Percentiles rank a stretch among this genome's conserved stretches.
These are phyloP conservation scores for Oryctolagus cuniculus DNA, from an alignment of 2,113 vertebrate species.

Conservation along the genomic window DNA sequence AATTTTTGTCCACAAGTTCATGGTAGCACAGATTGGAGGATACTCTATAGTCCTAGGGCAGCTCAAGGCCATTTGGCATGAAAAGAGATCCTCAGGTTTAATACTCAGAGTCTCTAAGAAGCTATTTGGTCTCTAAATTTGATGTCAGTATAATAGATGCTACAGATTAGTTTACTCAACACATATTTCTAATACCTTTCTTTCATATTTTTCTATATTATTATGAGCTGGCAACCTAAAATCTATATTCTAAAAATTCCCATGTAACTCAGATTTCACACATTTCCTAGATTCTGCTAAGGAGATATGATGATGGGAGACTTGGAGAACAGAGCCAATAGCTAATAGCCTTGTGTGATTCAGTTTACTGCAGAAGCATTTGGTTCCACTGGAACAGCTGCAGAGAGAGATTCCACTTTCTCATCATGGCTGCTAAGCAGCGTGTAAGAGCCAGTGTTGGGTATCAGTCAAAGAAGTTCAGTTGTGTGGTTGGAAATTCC, in stretches of 20 bases:
- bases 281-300: slow-evolving; percentile 5
- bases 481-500: not conserved
- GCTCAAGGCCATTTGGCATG: not conserved
- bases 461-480: not conserved
- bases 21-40: not conserved
- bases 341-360: not conserved
- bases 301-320: not conserved
- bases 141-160: not conserved
- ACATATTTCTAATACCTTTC: not conserved
- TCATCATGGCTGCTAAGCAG: not conserved
- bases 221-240: not conserved
- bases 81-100: slow-evolving; percentile 23
- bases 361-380: not conserved
- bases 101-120: slow-evolving; percentile 34
- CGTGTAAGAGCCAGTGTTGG: not conserved
- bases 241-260: not conserved
- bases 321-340: not conserved
- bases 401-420: not conserved
- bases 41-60: not conserved
- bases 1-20: slow-evolving; percentile 23
- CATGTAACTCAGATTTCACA: not conserved
- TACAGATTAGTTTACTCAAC: not conserved
- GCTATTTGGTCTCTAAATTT: slow-evolving; percentile 6
- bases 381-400: not conserved
- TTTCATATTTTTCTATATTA: not conserved